Evolutionary conservation across 2,888 invertebrate species (phyloP).

Genomic region (Acanthacorydalis orientalis): DNA sequence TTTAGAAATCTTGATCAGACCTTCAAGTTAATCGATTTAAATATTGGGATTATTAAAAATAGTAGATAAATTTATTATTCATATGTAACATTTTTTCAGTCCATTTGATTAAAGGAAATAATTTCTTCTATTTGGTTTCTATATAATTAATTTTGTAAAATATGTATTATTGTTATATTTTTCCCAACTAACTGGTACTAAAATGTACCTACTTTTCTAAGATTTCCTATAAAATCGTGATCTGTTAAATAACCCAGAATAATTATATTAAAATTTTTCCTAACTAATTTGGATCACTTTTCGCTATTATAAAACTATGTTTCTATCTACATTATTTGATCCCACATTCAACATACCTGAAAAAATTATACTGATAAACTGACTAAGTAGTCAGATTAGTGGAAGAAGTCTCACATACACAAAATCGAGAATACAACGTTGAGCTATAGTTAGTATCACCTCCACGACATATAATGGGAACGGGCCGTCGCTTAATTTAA

Average conservation of each 20-base stretch:
- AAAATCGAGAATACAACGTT: slow-evolving; percentile 5
- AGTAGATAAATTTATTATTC: background rate
- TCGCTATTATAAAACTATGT: background rate
- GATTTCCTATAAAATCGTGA: background rate
- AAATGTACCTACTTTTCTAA: slow-evolving; percentile 5
- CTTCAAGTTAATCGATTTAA: background rate
- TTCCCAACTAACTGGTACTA: slow-evolving; percentile 1
- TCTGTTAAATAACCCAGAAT: background rate
- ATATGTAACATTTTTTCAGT: background rate
- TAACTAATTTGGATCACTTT: background rate
- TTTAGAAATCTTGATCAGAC: background rate
- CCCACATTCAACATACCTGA: slow-evolving; percentile 28
- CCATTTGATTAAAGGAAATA: too few species aligned
- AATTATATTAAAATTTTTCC: background rate
- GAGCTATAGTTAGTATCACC: background rate
- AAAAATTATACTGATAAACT: slow-evolving; percentile 20
- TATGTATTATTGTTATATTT: background rate
- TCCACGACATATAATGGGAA: background rate
- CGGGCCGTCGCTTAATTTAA: too few species aligned
- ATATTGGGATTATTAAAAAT: background rate
- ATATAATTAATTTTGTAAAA: background rate
- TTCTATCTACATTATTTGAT: slow-evolving; percentile 25
- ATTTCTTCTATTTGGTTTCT: background rate
- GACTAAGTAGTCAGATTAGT: slow-evolving; percentile 6
- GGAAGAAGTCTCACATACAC: slow-evolving; percentile 6